phyloP scores from a whole-genome alignment of 2,113 vertebrate species.

The Vidua chalybeata region DNA sequence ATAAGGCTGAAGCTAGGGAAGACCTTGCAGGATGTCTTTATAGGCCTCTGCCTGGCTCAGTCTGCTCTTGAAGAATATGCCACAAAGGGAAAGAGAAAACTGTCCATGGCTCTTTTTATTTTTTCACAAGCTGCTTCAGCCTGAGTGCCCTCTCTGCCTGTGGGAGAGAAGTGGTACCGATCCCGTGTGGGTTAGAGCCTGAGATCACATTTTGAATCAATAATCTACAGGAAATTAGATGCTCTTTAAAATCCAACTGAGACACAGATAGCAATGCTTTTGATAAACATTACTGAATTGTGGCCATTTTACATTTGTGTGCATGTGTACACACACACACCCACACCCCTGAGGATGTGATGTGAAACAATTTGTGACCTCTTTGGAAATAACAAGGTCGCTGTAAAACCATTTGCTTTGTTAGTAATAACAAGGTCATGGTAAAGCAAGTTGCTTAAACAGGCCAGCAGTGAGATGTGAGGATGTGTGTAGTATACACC shows the following conservation, averaged over 20 bases:
- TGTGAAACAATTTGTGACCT: neutral
- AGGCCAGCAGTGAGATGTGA: neutral
- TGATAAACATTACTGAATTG: neutral
- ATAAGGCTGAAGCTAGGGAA: neutral
- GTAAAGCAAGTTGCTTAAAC: neutral
- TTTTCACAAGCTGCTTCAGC: neutral
- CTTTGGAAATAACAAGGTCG: neutral
- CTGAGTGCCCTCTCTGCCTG: neutral
- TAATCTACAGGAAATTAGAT: neutral
- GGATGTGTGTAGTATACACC: neutral
- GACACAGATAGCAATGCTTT: neutral
- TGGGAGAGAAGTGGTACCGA: neutral
- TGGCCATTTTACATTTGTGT: neutral
- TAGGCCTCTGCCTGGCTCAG: neutral
- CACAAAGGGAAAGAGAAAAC: neutral
- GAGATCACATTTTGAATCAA: neutral
- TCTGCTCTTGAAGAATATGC: neutral
- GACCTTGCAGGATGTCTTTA: neutral
- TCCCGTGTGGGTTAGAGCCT: neutral
- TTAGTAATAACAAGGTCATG: neutral
- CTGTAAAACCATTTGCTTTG: neutral
- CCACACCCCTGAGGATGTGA: neutral
- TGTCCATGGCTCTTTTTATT: neutral
- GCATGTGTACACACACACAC: rapidly evolving
- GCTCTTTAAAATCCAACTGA: slow-evolving; percentile 19